Evolutionary conservation across 1,140 invertebrate genomes (phyloP).

Genomic region (Aplysia californica): DNA sequence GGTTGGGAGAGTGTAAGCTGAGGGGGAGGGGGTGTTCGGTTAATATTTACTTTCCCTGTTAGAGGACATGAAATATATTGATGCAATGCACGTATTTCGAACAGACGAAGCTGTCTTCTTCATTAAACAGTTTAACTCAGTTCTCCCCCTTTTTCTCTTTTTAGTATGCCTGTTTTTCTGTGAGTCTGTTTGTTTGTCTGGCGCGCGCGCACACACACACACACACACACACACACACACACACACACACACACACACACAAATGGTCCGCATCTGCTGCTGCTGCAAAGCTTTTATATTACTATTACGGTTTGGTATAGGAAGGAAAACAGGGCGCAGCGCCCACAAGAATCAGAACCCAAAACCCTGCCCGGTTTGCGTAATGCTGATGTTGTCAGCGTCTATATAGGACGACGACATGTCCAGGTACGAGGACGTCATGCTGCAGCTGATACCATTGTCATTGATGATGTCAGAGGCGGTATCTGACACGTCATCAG

Average conservation of each 20-base stretch:
- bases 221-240: not conserved
- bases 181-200: not conserved
- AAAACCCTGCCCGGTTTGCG: not conserved
- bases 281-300: not conserved
- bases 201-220: not conserved
- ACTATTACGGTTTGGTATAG: not conserved
- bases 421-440: slow-evolving; percentile 17
- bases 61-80: no score
- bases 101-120: no score
- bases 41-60: no score
- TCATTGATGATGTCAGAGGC: slow-evolving; percentile 24
- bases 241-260: not conserved
- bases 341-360: not conserved
- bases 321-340: not conserved
- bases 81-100: no score
- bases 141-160: no score
- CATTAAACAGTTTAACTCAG: no score
- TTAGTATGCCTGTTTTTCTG: no score
- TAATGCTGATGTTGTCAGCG: slow-evolving; percentile 8
- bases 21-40: no score
- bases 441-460: slow-evolving; percentile 12
- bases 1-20: no score
- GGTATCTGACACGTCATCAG: slow-evolving; percentile 19
- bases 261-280: not conserved
- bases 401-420: no score